These are phyloP conservation scores for Hesperia comma DNA, from an alignment of 2,888 invertebrate species.

Conservation along the genomic window DNA sequence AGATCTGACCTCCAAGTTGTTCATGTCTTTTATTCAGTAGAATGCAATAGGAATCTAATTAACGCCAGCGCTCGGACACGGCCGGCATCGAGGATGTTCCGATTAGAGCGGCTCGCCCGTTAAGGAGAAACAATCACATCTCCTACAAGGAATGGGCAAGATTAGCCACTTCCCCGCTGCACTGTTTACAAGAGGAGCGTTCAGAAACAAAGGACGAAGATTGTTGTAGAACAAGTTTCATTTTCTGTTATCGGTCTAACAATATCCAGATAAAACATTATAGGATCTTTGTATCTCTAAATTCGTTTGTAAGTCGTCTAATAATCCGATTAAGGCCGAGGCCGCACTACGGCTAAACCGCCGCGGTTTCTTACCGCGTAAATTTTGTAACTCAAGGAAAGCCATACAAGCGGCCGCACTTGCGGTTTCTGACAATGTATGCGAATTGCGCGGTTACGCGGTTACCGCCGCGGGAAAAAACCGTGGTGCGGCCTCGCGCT, in stretches of 20 bases:
- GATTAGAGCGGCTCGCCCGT: conserved; percentile 73
- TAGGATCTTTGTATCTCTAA: not conserved
- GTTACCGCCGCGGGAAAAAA: too few relatives aligned
- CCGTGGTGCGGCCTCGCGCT: too few relatives aligned
- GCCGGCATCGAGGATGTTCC: conserved; percentile 72
- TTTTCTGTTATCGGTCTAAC: conserved; percentile 25
- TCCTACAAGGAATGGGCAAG: conserved; percentile 69
- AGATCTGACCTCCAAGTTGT: conserved; percentile 62
- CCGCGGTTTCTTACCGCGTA: too few relatives aligned
- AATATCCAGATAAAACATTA: not conserved
- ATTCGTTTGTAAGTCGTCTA: not conserved
- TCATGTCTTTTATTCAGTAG: conserved; percentile 59
- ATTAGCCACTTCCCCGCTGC: conserved; percentile 57
- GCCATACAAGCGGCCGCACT: too few relatives aligned
- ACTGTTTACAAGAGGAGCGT: conserved; percentile 39
- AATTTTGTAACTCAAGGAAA: too few relatives aligned
- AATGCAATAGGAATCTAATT: conserved; percentile 78
- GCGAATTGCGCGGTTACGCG: too few relatives aligned
- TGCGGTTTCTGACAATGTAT: too few relatives aligned
- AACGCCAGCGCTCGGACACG: conserved; percentile 68
- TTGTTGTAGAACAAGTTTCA: conserved; percentile 20
- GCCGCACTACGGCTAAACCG: too few relatives aligned
- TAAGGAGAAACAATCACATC: conserved; percentile 82
- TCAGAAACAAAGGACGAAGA: conserved; percentile 32
- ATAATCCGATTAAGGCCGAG: conserved; percentile 18